Percentiles rank a stretch among this genome's conserved stretches.
Conservation (phyloP, 92 coral and sea anemone genomes). For the Porites lobata region DNA sequence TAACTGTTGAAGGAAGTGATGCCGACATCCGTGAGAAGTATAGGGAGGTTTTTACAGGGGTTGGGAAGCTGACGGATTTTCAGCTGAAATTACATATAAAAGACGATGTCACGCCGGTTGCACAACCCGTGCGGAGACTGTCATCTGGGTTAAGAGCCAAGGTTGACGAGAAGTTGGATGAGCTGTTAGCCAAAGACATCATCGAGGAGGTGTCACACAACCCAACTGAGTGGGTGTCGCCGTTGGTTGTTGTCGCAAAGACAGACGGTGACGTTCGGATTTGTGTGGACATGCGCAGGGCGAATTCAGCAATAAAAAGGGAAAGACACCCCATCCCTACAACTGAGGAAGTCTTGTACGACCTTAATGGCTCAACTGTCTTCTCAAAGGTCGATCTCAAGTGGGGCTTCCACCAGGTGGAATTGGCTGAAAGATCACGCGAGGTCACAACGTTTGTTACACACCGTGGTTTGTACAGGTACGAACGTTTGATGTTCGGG, state of each 20-base stretch:
- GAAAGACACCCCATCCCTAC: conserved; percentile 65
- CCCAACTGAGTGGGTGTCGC: conserved; percentile 47
- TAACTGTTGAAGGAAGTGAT: conserved; percentile 14
- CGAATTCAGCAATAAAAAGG: conserved; percentile 31
- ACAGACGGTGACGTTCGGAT: conserved; percentile 44
- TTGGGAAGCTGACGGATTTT: conserved; percentile 27
- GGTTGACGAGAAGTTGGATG: conserved; percentile 1
- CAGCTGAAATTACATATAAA: conserved; percentile 21
- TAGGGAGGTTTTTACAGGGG: conserved; percentile 29
- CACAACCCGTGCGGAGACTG: conserved; percentile 23
- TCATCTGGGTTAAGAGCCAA: background rate
- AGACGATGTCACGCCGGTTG: conserved; percentile 28
- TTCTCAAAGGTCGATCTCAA: conserved; percentile 39
- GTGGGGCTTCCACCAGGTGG: conserved; percentile 61
- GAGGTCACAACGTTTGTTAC: conserved; percentile 57
- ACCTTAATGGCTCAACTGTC: conserved; percentile 31
- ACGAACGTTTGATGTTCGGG: conserved; percentile 56
- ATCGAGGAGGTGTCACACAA: conserved; percentile 34
- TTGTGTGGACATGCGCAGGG: conserved; percentile 52
- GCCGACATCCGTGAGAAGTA: conserved; percentile 28
- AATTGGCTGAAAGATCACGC: conserved; percentile 42
- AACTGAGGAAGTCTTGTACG: conserved; percentile 23
- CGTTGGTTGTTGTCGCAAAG: conserved; percentile 52
- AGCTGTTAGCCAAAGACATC: too few relatives aligned
- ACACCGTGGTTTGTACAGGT: conserved; percentile 54